A percentile compares a stretch with the other conserved stretches of the same genome.
These are phyloP conservation scores for Heliconius aoede DNA, from an alignment of 2,888 invertebrate species.

Conservation along the genomic window DNA sequence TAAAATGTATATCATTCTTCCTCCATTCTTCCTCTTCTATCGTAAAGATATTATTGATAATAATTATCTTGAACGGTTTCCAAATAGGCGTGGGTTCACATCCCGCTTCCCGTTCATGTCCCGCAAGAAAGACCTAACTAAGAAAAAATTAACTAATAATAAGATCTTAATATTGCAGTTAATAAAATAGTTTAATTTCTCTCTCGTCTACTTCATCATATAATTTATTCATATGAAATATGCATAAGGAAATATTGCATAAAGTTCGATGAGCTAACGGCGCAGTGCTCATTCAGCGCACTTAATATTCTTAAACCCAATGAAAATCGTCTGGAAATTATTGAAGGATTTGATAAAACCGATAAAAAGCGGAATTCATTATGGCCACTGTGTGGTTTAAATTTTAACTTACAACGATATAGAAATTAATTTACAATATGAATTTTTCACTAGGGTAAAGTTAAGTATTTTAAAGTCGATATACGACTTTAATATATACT, in stretches of 20 bases:
- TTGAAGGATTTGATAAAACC: slow-evolving; percentile 21
- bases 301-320: slow-evolving; percentile 29
- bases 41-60: too few species aligned
- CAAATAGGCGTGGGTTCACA: too few species aligned
- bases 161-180: neutral
- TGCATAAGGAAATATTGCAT: slow-evolving; percentile 23
- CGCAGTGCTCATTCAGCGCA: slow-evolving; percentile 25
- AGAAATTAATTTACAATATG: neutral
- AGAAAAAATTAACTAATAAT: neutral
- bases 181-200: slow-evolving; percentile 1
- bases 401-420: neutral
- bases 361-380: slow-evolving; percentile 14
- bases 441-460: too few species aligned
- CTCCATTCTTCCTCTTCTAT: too few species aligned
- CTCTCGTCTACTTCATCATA: slow-evolving; percentile 3
- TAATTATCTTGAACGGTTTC: too few species aligned
- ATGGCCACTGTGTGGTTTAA: neutral
- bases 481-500: too few species aligned
- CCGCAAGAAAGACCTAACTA: neutral
- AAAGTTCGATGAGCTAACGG: slow-evolving; percentile 27
- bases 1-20: slow-evolving; percentile 2
- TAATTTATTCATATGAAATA: slow-evolving; percentile 12
- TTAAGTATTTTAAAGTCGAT: too few species aligned
- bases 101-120: too few species aligned
- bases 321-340: slow-evolving; percentile 28